Percentiles rank a stretch among this genome's conserved stretches.
Conservation (phyloP, 1,140 invertebrate genomes). For the Caenorhabditis remanei region DNA sequence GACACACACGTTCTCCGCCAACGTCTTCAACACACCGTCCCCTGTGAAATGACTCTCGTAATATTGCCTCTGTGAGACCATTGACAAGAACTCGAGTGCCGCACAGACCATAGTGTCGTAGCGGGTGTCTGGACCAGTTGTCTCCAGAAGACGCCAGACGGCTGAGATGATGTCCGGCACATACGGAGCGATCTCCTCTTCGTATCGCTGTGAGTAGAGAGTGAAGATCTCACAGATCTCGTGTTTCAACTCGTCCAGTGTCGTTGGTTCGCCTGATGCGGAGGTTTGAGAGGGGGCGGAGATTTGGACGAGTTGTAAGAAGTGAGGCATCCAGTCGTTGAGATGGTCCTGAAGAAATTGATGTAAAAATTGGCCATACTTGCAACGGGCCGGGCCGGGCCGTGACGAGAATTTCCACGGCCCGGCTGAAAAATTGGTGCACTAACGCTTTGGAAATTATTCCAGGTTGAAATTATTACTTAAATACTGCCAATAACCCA, state of each 20-base stretch:
- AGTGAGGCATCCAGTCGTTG: slow-evolving; percentile 91
- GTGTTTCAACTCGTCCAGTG: slow-evolving; percentile 76
- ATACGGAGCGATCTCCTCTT: slow-evolving; percentile 92
- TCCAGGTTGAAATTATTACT: too few species aligned
- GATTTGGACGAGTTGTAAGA: slow-evolving; percentile 85
- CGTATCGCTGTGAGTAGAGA: slow-evolving; percentile 95
- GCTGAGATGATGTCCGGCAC: slow-evolving; percentile 90
- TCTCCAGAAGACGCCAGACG: slow-evolving; percentile 88
- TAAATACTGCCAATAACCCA: too few species aligned
- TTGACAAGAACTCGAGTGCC: slow-evolving; percentile 89
- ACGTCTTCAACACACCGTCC: slow-evolving; percentile 86
- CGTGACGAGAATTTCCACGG: too few species aligned
- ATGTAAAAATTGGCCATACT: too few species aligned
- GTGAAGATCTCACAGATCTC: slow-evolving; percentile 96
- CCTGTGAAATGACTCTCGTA: slow-evolving; percentile 92
- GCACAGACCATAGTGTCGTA: slow-evolving; percentile 83
- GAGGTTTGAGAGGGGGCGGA: slow-evolving; percentile 83
- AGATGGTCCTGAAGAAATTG: slow-evolving; percentile 90
- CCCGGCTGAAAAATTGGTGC: too few species aligned
- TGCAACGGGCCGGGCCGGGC: too few species aligned
- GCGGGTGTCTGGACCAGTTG: slow-evolving; percentile 41
- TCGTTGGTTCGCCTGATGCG: slow-evolving; percentile 80
- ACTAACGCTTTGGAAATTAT: too few species aligned
- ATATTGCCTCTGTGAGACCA: slow-evolving; percentile 89
- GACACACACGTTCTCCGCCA: slow-evolving; percentile 78